phyloP scores from a whole-genome alignment of 1,140 invertebrate species.

The Bombus waltoni region DNA sequence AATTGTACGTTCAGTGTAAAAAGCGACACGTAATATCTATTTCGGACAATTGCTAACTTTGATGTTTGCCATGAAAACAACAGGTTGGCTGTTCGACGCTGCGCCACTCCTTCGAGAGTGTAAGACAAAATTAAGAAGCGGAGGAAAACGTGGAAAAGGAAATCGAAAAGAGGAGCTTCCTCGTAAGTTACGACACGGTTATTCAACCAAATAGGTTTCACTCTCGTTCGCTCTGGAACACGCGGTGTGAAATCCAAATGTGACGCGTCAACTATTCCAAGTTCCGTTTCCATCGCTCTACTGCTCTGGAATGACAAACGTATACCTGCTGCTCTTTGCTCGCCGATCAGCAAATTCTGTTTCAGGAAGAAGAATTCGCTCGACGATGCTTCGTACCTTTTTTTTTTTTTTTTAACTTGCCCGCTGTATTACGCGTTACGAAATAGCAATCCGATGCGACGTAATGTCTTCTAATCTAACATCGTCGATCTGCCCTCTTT shows the following conservation, averaged over 20 bases:
- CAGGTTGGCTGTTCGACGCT: not conserved
- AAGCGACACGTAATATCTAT: too few species aligned
- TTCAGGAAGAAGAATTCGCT: conserved; percentile 13
- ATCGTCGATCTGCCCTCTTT: not conserved
- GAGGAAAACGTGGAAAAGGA: not conserved
- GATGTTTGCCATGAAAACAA: not conserved
- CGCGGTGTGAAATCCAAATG: conserved; percentile 54
- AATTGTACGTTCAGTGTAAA: too few species aligned
- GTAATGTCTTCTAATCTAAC: not conserved
- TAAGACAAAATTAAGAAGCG: not conserved
- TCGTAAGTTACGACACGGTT: conserved; percentile 61
- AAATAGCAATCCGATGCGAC: too few species aligned
- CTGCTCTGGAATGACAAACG: conserved; percentile 59
- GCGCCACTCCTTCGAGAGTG: not conserved
- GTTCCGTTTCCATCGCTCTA: conserved; percentile 28
- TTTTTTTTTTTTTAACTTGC: too few species aligned
- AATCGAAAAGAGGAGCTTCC: conserved; percentile 41
- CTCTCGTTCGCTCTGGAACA: conserved; percentile 54
- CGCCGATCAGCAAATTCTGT: not conserved
- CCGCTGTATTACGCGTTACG: not conserved
- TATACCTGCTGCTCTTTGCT: not conserved
- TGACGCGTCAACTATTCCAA: conserved; percentile 21
- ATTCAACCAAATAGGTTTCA: conserved; percentile 63
- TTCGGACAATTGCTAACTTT: too few species aligned
- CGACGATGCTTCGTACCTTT: not conserved